Evolutionary conservation across 1,140 invertebrate genomes (phyloP).

Genomic region (Xylocopa sonorina): DNA sequence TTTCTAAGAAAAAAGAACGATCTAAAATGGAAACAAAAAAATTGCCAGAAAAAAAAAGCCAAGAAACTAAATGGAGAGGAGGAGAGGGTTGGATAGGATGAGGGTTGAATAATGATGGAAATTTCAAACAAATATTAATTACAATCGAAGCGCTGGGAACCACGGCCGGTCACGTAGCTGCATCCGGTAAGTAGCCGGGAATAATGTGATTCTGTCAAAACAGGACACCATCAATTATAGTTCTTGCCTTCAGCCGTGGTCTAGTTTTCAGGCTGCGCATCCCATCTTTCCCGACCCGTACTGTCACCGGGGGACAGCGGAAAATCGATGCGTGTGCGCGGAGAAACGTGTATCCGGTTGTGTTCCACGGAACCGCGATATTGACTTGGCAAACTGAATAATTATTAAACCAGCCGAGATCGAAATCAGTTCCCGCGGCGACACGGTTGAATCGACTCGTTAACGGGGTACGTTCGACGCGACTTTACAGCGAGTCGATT

Average conservation of each 20-base stretch:
- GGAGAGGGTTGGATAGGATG: neutral
- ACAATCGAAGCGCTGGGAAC: conserved; percentile 5
- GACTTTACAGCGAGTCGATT: conserved; percentile 1
- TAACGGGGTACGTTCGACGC: neutral
- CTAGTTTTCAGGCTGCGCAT: conserved; percentile 34
- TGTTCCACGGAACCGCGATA: neutral
- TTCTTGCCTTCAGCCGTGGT: conserved; percentile 33
- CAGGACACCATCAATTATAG: conserved; percentile 55
- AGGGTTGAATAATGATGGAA: conserved; percentile 35
- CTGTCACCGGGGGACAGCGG: conserved; percentile 21
- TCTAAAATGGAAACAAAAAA: neutral
- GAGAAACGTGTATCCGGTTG: too few relatives aligned
- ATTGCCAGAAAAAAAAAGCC: neutral
- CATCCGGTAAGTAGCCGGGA: neutral
- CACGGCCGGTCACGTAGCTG: conserved; percentile 7
- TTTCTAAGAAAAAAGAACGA: neutral
- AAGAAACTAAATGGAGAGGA: neutral
- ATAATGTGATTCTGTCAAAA: conserved; percentile 56
- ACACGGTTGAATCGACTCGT: conserved; percentile 1
- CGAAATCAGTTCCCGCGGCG: conserved; percentile 14
- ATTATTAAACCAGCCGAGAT: conserved; percentile 19
- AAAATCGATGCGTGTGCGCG: conserved; percentile 33
- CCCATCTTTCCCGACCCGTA: conserved; percentile 18
- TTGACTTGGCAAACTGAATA: conserved; percentile 18
- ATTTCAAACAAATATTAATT: conserved; percentile 44